Conservation (phyloP, 2,113 vertebrate species). For the Ginglymostoma cirratum region DNA sequence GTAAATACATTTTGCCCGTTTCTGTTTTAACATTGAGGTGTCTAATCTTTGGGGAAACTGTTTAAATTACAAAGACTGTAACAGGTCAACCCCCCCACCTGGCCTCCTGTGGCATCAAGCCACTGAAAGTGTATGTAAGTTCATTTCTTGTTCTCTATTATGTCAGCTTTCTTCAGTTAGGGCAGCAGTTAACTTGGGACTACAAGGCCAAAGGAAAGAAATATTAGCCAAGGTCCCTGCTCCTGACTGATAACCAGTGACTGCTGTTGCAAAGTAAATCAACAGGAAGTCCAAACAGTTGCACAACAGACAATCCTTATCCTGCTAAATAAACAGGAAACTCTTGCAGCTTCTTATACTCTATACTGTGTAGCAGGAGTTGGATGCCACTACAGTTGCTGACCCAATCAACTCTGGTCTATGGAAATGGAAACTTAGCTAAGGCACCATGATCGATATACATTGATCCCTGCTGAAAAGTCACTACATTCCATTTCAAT, state of each 20-base stretch:
- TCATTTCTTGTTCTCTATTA: neutral
- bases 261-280: neutral
- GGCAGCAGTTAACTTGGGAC: neutral
- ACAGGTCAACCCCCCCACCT: neutral
- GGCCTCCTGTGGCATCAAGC: neutral
- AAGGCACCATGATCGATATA: neutral
- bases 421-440: neutral
- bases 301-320: neutral
- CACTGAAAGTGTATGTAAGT: neutral
- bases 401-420: neutral
- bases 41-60: neutral
- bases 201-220: neutral
- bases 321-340: neutral
- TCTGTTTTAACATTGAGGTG: neutral
- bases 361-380: neutral
- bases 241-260: constrained; percentile 3
- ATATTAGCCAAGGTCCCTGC: neutral
- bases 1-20: neutral
- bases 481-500: neutral
- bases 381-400: neutral
- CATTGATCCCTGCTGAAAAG: neutral
- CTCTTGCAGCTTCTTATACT: neutral
- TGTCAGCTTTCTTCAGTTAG: too few relatives aligned
- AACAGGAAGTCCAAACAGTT: neutral
- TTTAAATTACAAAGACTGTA: neutral